Evolutionary conservation across 2,113 vertebrate species (phyloP), one percentile per base, ranked within the genome.

Genomic region (Cheilinus undulatus): DNA sequence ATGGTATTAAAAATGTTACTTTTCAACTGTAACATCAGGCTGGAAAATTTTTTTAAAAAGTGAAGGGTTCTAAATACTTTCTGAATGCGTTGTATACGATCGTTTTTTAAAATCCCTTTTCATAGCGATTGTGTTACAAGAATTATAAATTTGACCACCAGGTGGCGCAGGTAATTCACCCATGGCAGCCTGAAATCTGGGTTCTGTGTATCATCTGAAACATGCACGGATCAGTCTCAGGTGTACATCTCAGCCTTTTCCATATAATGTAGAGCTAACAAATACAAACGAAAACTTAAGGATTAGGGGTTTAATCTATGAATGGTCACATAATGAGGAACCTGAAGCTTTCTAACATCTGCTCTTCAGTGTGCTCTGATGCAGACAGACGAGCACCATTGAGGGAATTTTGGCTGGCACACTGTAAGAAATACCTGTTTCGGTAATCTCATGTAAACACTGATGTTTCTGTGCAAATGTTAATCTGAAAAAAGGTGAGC

Each of bases 351-450:
- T 27, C 27, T 3, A 2, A 19, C 51, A 27, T 30, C 32, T 34
- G 12, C 3, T 40, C 11, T 53, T 28, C 50, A 8, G 38, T 11
- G 8, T 28, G 56, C 46, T 10, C 36, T 5, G 11, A 3, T 49
- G 15, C 43, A 48, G 46, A 4, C 50, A 22, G 10, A 12, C 28
- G 3, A 73, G 67, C 48, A 49, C 45, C 67, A 73, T 51, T 58
- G 69, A 67, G 38, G 71, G 72, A 81, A 76, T 78, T 73, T 20
- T 49, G 67, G 19, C 7, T 34, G 7, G 46, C 5, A 13, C 48
- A 34, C 82, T 83, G 63, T 42, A 83, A 86, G 70, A 69, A 75
- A 71, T 48, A 4, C 3, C 5, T 8, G 45, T 19, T 15, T 42
- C 19, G n/a, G 5, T 42, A 2, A 15, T 42, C 5, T 42, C 2